Evolutionary conservation across 1,140 invertebrate species (phyloP), one percentile per base, ranked within the genome.

Genomic region (Leptopilina boulardi): DNA sequence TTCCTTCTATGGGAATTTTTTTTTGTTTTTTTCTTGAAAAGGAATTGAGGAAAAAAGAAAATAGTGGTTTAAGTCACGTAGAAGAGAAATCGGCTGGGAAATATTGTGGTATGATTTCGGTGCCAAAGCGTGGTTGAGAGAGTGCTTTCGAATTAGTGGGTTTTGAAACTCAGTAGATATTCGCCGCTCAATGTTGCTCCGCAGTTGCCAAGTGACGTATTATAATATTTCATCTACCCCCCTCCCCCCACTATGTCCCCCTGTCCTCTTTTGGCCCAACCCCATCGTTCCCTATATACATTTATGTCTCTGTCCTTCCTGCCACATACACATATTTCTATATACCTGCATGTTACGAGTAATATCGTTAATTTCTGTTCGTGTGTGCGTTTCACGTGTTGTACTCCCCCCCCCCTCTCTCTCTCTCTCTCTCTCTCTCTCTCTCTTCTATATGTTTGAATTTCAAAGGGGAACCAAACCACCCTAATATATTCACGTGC

Each of bases 141-240:
- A 66, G 44, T 47, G 56, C 56, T 30, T 15, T 26, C 11, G 26
- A 66, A 66, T 66, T 66, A 66, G 56, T 21, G 56, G 56, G 56
- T 66, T n/a, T 66, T 66, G 56, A 66, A 66, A 66, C 23, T 87
- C 85, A 84, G 82, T 86, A 85, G 56, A 66, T 30, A 66, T 84
- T 83, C 82, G 79, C 85, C 82, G 79, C 85, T 87, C 86, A 86
- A 87, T 87, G 85, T 85, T 82, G 83, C 84, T 85, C 78, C 85
- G 85, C 87, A 87, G 86, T 87, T 87, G 87, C 87, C 87, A 87
- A 87, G 86, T 87, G 86, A 87, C 86, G 87, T 87, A 87, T 87
- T 87, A 87, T 87, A 87, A 87, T 87, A 87, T 87, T 87, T 87
- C 86, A 87, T 83, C 82, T 85, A 21, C 19, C 21, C 56, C 56